Evolutionary conservation across 2,797 vertebrate species (phyloP).

Genomic region (Linurgus olivaceus): DNA sequence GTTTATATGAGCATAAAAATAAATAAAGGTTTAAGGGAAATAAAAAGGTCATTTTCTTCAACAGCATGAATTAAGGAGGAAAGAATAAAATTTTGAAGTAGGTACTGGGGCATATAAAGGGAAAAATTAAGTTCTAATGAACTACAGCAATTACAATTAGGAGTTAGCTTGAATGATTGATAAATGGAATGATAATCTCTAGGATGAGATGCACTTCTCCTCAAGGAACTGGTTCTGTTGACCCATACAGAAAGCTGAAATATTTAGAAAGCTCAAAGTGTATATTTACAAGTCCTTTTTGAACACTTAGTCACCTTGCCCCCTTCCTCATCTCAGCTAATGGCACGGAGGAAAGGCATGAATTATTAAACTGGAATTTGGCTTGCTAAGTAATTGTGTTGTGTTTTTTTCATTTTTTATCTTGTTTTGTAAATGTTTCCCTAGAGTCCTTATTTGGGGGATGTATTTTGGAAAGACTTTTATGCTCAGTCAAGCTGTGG

Average conservation of each 20-base stretch:
- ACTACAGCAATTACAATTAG: neutral
- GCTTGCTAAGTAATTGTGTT: neutral
- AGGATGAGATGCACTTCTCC: neutral
- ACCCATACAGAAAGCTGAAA: neutral
- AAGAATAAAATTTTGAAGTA: neutral
- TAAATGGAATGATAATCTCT: neutral
- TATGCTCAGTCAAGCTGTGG: neutral
- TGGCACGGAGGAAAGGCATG: neutral
- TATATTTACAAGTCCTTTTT: neutral
- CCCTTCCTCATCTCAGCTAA: neutral
- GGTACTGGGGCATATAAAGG: neutral
- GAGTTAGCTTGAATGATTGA: neutral
- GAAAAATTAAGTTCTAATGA: neutral
- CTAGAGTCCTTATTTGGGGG: neutral
- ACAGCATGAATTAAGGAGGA: neutral
- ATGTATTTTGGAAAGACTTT: constrained; percentile 22
- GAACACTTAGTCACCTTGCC: neutral
- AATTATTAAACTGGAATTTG: neutral
- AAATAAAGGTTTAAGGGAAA: neutral
- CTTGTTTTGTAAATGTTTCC: neutral
- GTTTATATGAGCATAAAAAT: neutral
- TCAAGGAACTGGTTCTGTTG: neutral
- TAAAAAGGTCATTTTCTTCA: neutral
- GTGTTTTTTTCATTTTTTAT: neutral
- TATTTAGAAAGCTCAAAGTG: neutral